Percentiles rank a stretch among this genome's conserved stretches.
Evolutionary conservation across 2,113 vertebrate genomes (phyloP).

Genomic region (Antechinus stuartii): DNA sequence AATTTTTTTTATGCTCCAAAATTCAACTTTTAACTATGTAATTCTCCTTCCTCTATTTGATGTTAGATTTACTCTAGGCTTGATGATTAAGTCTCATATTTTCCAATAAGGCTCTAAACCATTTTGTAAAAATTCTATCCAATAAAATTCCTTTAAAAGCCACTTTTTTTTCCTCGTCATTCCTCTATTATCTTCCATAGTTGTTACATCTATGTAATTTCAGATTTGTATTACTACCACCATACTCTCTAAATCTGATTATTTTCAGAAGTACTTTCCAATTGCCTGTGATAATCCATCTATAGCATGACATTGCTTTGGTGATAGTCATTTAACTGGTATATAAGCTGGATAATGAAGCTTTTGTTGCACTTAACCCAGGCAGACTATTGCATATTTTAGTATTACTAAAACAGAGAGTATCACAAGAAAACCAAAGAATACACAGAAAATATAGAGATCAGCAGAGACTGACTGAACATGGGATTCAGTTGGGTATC

Average conservation of each 20-base stretch:
- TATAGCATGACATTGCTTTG: neutral
- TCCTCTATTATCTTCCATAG: neutral
- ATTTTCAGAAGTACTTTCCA: neutral
- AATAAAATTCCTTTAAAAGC: neutral
- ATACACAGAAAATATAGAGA: neutral
- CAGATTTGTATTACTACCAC: neutral
- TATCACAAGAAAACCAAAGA: neutral
- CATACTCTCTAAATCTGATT: neutral
- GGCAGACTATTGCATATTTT: neutral
- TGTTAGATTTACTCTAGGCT: neutral
- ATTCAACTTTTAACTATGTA: neutral
- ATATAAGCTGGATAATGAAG: neutral
- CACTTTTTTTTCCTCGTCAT: neutral
- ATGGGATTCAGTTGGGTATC: neutral
- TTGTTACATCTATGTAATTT: neutral
- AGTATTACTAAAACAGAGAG: neutral
- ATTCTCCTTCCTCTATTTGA: neutral
- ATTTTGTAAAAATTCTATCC: neutral
- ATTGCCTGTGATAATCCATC: neutral
- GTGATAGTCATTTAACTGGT: neutral
- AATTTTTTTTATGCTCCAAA: neutral
- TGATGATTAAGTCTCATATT: neutral
- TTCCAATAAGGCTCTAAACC: neutral
- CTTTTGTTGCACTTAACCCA: neutral
- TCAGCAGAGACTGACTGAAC: neutral